phyloP scores from a whole-genome alignment of 2,113 vertebrate species.

The Clarias batrachus region DNA sequence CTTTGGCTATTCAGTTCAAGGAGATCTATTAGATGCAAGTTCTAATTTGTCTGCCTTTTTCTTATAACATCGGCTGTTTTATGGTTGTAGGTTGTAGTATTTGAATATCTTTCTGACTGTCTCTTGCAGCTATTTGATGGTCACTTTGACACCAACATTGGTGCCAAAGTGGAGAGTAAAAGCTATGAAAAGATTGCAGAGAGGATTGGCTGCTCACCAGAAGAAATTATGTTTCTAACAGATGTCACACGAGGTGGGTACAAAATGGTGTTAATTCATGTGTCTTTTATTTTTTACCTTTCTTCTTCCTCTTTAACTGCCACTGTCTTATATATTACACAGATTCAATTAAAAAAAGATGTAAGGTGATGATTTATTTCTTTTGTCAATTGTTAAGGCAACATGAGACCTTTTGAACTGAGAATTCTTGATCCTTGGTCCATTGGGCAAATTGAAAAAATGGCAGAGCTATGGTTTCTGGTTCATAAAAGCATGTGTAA shows the following conservation, averaged over 20 bases:
- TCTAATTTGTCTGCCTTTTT: not conserved
- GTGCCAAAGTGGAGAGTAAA: conserved; percentile 87
- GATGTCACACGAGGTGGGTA: conserved; percentile 84
- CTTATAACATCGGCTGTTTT: not conserved
- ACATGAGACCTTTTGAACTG: not conserved
- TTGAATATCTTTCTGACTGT: not conserved
- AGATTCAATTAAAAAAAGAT: not conserved
- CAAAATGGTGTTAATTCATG: not conserved
- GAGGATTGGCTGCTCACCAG: conserved; percentile 83
- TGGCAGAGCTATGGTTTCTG: not conserved
- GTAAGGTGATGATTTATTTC: not conserved
- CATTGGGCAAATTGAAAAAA: not conserved
- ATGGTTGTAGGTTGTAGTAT: not conserved
- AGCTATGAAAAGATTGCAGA: conserved; percentile 88
- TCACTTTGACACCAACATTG: conserved; percentile 93
- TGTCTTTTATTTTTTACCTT: not conserved
- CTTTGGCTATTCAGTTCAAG: conserved; percentile 89
- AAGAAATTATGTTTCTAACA: conserved; percentile 91
- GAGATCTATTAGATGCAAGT: conserved; percentile 86
- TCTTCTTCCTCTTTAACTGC: not conserved
- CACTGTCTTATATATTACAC: not conserved
- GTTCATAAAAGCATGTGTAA: not conserved
- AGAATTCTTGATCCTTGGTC: not conserved
- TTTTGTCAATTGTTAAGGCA: not conserved
- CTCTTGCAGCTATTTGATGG: conserved; percentile 86